Evolutionary conservation across 2,888 invertebrate species (phyloP), one percentile per base, ranked within the genome.

Genomic region (Synanthedon vespiformis): DNA sequence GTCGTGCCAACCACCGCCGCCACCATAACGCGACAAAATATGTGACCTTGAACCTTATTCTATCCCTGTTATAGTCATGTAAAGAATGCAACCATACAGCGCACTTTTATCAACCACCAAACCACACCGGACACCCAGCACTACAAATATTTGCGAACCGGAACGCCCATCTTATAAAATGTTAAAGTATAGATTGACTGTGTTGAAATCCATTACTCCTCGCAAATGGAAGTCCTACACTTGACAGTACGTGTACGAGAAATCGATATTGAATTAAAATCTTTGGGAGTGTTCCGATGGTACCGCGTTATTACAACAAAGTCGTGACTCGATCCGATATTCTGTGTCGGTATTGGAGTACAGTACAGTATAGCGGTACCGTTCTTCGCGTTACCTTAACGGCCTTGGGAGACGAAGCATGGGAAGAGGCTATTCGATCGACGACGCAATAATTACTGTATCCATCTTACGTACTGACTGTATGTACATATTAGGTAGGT

Each of bases 21-120:
- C 10, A 49, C 69, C 69, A 66, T 68, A 67, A 73, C 72, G 71
- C 75, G 58, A 63, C 72, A 66, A 68, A 71, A 70, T 61, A 68
- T 60, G 68, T 77, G 81, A 74, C 85, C 85, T 86, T 86, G 85
- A 83, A 84, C 84, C 77, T 76, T 75, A 60, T 67, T 73, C 74
- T 67, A 70, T 68, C 61, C 62, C 64, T 62, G 67, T 68, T 64
- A 75, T 65, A 77, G 74, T 72, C 72, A 60, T 2, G 12, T 48
- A 16, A 48, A 44, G 44, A 44, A 44, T 44, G 48, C 48, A 48
- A 48, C 16, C 16, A 18, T 22, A 44, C 44, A 13, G 14, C 14
- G 13, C 2, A n/a, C 49, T 51, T 51, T 49, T 44, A 49, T 52
- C 53, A 52, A 50, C 51, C 55, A 50, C 48, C 52, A 40, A 34